These are phyloP conservation scores for Tachina fera DNA, from an alignment of 2,888 invertebrate genomes.

Conservation along the genomic window DNA sequence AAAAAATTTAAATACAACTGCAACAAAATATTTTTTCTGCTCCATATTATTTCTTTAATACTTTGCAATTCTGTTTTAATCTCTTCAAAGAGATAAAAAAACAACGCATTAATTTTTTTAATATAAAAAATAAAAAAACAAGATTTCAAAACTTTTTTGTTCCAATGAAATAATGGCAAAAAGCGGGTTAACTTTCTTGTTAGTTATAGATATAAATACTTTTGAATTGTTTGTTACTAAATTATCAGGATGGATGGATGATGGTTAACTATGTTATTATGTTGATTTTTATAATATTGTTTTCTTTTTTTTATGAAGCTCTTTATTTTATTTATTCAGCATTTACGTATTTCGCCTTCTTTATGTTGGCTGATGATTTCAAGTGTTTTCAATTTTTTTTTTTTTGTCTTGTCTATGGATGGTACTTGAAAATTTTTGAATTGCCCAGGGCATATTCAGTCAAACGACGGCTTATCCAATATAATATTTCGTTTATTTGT, in stretches of 20 bases:
- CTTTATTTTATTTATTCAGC: conserved; percentile 13
- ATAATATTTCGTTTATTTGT: neutral
- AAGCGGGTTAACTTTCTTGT: conserved; percentile 31
- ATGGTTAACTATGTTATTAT: conserved; percentile 54
- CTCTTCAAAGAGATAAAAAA: neutral
- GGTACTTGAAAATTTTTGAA: conserved; percentile 34
- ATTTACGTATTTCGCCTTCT: conserved; percentile 30
- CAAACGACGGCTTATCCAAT: neutral
- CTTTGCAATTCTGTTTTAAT: neutral
- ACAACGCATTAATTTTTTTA: neutral
- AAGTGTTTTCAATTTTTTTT: conserved; percentile 51
- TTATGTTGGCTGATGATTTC: conserved; percentile 46
- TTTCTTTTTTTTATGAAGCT: conserved; percentile 11
- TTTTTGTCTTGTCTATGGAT: conserved; percentile 4
- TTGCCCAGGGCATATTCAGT: conserved; percentile 23
- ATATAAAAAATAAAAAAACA: neutral
- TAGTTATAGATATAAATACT: conserved; percentile 42
- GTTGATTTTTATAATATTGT: conserved; percentile 29
- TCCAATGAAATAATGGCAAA: neutral
- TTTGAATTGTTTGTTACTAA: conserved; percentile 33
- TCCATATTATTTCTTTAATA: no score
- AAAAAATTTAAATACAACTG: no score
- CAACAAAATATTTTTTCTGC: no score
- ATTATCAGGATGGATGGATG: conserved; percentile 42
- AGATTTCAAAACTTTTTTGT: neutral